Conservation (phyloP, 2,888 invertebrate species). For the Lithodes maja region DNA sequence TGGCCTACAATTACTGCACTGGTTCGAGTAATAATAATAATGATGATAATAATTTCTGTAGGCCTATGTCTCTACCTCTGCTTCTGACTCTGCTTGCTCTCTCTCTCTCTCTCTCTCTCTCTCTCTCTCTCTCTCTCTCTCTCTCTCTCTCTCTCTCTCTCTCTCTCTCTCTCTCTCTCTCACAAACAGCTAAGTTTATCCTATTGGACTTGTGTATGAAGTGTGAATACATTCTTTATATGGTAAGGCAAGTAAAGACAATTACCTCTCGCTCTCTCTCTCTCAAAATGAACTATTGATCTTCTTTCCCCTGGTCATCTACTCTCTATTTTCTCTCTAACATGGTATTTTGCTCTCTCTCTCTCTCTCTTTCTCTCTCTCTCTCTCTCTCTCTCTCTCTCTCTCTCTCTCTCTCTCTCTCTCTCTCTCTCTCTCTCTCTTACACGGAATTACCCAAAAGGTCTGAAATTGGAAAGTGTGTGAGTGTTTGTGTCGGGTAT, state of each 20-base stretch:
- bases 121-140: neutral
- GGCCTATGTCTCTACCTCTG: neutral
- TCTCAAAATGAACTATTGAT: no score
- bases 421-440: neutral
- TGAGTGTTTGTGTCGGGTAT: no score
- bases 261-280: no score
- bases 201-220: no score
- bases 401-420: constrained; percentile 40
- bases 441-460: no score
- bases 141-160: neutral
- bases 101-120: neutral
- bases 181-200: no score
- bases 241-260: no score
- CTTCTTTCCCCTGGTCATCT: no score
- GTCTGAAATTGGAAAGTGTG: no score
- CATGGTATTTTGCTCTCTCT: neutral
- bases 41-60: neutral
- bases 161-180: neutral
- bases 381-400: constrained; percentile 49
- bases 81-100: neutral
- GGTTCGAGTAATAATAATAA: neutral
- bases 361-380: constrained; percentile 33
- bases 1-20: no score
- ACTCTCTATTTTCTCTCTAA: neutral
- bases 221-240: no score